phyloP scores from a whole-genome alignment of 2,888 invertebrate species.

The Hirtodrosophila cameraria region DNA sequence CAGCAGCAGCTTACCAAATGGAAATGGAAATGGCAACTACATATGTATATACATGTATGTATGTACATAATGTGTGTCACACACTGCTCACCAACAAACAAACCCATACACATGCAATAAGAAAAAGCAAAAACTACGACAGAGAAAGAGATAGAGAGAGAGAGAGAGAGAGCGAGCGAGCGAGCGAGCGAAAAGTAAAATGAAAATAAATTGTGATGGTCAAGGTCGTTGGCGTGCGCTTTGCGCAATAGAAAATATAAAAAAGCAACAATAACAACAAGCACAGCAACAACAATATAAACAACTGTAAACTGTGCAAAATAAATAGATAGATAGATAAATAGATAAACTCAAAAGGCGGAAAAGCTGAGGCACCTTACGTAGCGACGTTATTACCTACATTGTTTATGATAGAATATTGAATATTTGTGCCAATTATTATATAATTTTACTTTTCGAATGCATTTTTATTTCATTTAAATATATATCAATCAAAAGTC shows the following conservation, averaged over 20 bases:
- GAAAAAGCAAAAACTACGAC: too few species aligned
- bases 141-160: background rate
- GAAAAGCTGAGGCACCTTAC: conserved; percentile 7
- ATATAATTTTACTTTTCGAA: too few species aligned
- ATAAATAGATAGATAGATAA: conserved; percentile 22
- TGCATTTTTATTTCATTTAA: too few species aligned
- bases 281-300: conserved; percentile 1
- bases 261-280: conserved; percentile 16
- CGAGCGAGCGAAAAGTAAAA: conserved; percentile 63
- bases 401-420: background rate
- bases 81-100: conserved; percentile 21
- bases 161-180: conserved; percentile 20
- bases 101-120: background rate
- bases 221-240: conserved; percentile 80
- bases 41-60: conserved; percentile 2
- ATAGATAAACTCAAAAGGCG: conserved; percentile 31
- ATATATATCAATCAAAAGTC: too few species aligned
- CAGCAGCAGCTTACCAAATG: background rate
- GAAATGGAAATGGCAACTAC: conserved; percentile 32
- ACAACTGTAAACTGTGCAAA: conserved; percentile 50
- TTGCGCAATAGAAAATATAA: conserved; percentile 64
- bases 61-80: conserved; percentile 56
- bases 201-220: conserved; percentile 82
- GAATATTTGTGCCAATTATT: too few species aligned
- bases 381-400: background rate